Evolutionary conservation across 2,797 vertebrate genomes (phyloP).

Genomic region (Tamandua tetradactyla): DNA sequence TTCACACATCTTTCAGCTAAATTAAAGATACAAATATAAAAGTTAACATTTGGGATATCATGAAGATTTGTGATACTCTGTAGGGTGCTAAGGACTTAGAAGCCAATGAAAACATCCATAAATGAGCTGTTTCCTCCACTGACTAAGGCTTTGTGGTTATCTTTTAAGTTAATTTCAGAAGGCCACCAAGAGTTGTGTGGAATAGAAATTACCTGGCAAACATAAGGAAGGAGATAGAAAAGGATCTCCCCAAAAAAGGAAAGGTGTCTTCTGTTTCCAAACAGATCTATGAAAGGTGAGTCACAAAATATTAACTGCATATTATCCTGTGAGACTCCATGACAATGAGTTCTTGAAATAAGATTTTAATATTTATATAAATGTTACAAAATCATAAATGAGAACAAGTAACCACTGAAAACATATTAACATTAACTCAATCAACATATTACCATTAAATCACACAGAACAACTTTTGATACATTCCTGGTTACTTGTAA

Average conservation of each 20-base stretch:
- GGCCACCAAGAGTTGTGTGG: neutral
- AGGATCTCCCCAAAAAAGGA: neutral
- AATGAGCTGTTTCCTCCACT: conserved; percentile 38
- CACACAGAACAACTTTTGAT: neutral
- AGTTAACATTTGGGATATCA: conserved; percentile 63
- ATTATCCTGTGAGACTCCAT: neutral
- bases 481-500: neutral
- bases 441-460: neutral
- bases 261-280: neutral
- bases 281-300: neutral
- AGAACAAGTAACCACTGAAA: neutral
- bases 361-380: neutral
- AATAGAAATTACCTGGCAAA: neutral
- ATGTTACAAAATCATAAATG: neutral
- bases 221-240: neutral
- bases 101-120: conserved; percentile 39
- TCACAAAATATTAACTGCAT: neutral
- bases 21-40: conserved; percentile 75
- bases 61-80: conserved; percentile 73
- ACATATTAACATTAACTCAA: neutral
- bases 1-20: conserved; percentile 69
- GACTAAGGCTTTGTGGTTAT: neutral
- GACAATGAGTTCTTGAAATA: neutral
- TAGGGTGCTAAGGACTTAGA: conserved; percentile 27
- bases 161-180: conserved; percentile 45